phyloP scores from a whole-genome alignment of 2,113 vertebrate genomes.

The Gopherus flavomarginatus region DNA sequence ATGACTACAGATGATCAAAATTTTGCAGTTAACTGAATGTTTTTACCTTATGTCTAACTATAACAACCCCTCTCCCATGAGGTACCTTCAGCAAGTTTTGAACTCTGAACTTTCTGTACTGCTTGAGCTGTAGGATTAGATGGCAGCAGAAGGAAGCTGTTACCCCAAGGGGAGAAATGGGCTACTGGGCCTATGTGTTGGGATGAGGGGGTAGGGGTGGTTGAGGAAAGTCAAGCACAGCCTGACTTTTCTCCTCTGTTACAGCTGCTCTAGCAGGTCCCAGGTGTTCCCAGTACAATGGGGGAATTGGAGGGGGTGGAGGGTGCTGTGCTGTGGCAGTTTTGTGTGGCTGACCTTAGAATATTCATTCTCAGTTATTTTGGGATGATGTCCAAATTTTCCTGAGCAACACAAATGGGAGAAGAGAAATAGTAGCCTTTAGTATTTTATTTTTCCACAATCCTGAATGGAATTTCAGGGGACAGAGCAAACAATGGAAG shows the following conservation, averaged over 20 bases:
- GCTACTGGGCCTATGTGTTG: not conserved
- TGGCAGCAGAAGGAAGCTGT: not conserved
- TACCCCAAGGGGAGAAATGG: not conserved
- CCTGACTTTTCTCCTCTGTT: not conserved
- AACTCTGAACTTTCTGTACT: not conserved
- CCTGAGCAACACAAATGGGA: not conserved
- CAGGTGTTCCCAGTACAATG: not conserved
- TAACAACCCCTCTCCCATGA: not conserved
- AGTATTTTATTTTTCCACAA: not conserved
- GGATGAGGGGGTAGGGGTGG: not conserved
- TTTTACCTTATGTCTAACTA: no score
- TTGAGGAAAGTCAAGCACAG: not conserved
- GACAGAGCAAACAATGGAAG: not conserved
- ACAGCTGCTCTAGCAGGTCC: not conserved
- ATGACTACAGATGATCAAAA: not conserved
- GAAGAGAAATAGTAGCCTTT: not conserved
- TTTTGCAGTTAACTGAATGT: not conserved
- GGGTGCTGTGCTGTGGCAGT: not conserved
- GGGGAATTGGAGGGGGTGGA: not conserved
- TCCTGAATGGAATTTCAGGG: not conserved
- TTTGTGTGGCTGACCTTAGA: not conserved
- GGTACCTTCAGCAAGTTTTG: not conserved
- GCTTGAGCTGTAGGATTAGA: not conserved
- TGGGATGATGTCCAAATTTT: not conserved
- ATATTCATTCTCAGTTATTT: fast-evolving